These are phyloP conservation scores for Ectemnius cavifrons DNA, from an alignment of 2,888 invertebrate genomes.

Conservation along the genomic window DNA sequence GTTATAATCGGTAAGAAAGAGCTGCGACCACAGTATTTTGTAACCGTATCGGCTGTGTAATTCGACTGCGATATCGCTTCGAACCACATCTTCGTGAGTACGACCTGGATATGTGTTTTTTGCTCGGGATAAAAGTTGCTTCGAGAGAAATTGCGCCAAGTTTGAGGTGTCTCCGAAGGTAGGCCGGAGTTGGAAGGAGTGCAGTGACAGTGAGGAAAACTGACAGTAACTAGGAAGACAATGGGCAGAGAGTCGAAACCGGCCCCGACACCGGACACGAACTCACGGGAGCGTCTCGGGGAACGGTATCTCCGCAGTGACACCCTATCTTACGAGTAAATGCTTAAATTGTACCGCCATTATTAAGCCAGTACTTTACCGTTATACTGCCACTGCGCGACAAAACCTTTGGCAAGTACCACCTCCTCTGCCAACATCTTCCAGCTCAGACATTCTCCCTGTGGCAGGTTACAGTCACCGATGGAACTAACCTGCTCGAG, in stretches of 20 bases:
- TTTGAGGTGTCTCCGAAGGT: slow-evolving; percentile 35
- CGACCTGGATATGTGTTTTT: too few species aligned
- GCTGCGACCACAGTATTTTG: neutral
- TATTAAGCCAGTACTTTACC: slow-evolving; percentile 61
- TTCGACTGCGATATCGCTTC: neutral
- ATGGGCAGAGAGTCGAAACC: slow-evolving; percentile 62
- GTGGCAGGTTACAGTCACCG: neutral
- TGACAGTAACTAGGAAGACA: slow-evolving; percentile 58
- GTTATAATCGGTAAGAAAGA: slow-evolving; percentile 9
- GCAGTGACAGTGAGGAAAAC: slow-evolving; percentile 44
- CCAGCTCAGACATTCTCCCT: slow-evolving; percentile 13
- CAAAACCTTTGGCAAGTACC: slow-evolving; percentile 19
- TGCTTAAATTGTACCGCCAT: slow-evolving; percentile 62
- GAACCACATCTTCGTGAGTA: neutral
- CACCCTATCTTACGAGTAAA: slow-evolving; percentile 51
- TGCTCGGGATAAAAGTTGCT: too few species aligned
- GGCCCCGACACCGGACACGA: slow-evolving; percentile 69
- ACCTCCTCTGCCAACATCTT: neutral
- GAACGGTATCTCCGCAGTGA: slow-evolving; percentile 68
- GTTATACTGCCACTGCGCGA: slow-evolving; percentile 47
- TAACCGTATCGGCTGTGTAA: neutral
- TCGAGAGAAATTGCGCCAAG: slow-evolving; percentile 19
- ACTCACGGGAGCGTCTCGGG: slow-evolving; percentile 68
- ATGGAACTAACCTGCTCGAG: neutral
- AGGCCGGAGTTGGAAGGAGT: slow-evolving; percentile 31